These are phyloP conservation scores for Osmerus eperlanus DNA, from an alignment of 2,113 vertebrate genomes.

Conservation along the genomic window DNA sequence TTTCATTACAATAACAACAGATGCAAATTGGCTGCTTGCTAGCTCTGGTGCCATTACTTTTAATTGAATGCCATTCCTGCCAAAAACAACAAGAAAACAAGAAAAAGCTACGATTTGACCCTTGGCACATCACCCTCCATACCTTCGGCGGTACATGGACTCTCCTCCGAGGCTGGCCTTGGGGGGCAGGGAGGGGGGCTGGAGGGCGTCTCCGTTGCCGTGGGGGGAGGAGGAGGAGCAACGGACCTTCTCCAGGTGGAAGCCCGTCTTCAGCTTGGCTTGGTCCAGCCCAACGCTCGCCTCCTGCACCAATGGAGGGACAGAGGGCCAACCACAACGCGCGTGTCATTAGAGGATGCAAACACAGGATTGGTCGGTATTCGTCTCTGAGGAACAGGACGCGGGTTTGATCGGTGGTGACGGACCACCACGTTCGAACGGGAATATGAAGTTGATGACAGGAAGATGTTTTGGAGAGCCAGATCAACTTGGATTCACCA, in stretches of 20 bases:
- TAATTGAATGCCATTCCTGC: neutral
- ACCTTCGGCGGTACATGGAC: slow-evolving; percentile 69
- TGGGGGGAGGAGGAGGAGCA: slow-evolving; percentile 65
- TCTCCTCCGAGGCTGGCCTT: slow-evolving; percentile 66
- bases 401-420: too few species aligned
- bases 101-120: neutral
- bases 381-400: too few species aligned
- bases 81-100: neutral
- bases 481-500: too few species aligned
- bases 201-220: slow-evolving; percentile 47
- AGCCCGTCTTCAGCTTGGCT: slow-evolving; percentile 67
- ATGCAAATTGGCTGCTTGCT: neutral
- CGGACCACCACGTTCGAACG: too few species aligned
- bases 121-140: neutral
- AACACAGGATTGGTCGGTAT: neutral
- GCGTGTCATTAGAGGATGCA: neutral
- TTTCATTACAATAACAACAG: too few species aligned
- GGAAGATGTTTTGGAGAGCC: too few species aligned
- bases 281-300: slow-evolving; percentile 69
- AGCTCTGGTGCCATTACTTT: neutral
- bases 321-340: neutral
- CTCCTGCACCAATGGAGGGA: slow-evolving; percentile 69
- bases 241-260: slow-evolving; percentile 65
- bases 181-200: slow-evolving; percentile 36
- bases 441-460: too few species aligned